These are phyloP conservation scores for Dromiciops gliroides DNA, from an alignment of 2,113 vertebrate species.

Conservation along the genomic window DNA sequence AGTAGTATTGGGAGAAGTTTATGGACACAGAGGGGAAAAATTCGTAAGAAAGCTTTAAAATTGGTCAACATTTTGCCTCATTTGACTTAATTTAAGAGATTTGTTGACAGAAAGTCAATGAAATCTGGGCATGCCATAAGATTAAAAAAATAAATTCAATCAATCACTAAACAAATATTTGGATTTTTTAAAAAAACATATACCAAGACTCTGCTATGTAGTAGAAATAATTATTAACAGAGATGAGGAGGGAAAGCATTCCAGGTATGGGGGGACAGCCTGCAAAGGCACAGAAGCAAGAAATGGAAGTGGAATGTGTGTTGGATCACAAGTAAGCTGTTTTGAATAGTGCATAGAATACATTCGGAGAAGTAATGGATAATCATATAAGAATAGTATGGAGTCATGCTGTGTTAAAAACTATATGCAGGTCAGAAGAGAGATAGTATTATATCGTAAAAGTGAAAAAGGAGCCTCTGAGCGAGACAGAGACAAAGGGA, in stretches of 20 bases:
- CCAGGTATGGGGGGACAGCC: neutral
- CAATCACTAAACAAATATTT: neutral
- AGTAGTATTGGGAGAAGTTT: neutral
- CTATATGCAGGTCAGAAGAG: neutral
- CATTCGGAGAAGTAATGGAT: neutral
- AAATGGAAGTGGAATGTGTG: neutral
- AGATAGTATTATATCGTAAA: neutral
- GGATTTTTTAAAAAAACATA: neutral
- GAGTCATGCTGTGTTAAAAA: neutral
- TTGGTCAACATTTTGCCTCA: neutral
- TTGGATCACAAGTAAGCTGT: neutral
- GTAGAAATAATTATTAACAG: neutral
- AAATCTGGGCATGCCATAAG: neutral
- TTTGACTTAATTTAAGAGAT: neutral
- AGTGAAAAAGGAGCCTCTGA: neutral
- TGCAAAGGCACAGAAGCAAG: neutral
- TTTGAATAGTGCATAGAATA: neutral
- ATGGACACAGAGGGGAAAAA: neutral
- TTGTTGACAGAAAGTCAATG: neutral
- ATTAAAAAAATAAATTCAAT: neutral
- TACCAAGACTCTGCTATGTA: neutral
- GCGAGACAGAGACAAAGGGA: neutral
- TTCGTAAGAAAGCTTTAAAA: neutral
- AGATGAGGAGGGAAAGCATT: neutral
- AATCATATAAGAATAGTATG: neutral